Percentiles rank a stretch among this genome's conserved stretches.
These are phyloP conservation scores for Meiosimyza platycephala DNA, from an alignment of 2,888 invertebrate genomes.

Conservation along the genomic window DNA sequence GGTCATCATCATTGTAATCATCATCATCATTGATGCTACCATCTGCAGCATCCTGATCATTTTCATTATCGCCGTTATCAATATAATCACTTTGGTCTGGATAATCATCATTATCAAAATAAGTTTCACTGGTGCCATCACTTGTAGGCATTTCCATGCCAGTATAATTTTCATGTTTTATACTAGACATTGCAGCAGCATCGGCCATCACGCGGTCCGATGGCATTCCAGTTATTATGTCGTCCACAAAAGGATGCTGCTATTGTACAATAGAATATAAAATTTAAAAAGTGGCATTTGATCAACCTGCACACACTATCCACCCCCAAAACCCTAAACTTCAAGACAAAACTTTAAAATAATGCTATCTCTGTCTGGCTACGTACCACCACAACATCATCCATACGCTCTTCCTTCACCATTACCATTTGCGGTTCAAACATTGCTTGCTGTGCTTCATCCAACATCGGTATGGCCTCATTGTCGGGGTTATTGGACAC, in stretches of 20 bases:
- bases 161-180: conserved; percentile 54
- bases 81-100: neutral
- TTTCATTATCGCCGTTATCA: conserved; percentile 42
- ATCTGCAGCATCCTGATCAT: conserved; percentile 25
- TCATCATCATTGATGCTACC: conserved; percentile 44
- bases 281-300: too few species aligned
- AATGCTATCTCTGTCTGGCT: conserved; percentile 14
- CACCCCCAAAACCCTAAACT: neutral
- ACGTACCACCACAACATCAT: conserved; percentile 40
- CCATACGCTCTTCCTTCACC: conserved; percentile 51
- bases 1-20: conserved; percentile 58
- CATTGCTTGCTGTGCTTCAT: conserved; percentile 54
- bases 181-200: conserved; percentile 37
- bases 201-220: conserved; percentile 43
- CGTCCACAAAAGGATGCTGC: conserved; percentile 12
- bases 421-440: conserved; percentile 59
- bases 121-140: conserved; percentile 40
- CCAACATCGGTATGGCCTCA: conserved; percentile 37
- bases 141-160: conserved; percentile 45
- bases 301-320: too few species aligned
- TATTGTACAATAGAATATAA: too few species aligned
- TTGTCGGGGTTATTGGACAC: conserved; percentile 29
- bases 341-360: neutral
- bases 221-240: conserved; percentile 33
- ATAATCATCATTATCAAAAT: conserved; percentile 46